Base-by-base conservation (phyloP, 2,113 vertebrate species). In the Pelmatolapia mariae region DNA sequence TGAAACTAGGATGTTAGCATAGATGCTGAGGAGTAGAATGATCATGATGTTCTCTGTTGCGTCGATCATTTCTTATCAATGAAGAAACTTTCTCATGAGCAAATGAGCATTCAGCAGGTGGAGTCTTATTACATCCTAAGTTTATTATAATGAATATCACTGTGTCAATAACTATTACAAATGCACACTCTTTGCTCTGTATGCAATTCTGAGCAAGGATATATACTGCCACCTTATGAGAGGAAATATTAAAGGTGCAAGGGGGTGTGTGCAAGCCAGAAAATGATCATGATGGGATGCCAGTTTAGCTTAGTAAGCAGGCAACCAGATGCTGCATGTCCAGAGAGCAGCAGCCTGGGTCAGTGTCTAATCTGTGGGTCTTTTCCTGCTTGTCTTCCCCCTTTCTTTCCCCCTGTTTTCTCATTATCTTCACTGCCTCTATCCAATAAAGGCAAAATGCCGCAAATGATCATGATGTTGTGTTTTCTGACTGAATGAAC, bases 241-340 rank as follows among this genome's bases (percentile, higher is more conserved):
- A 33, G 29, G 59, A 63, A 33, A 18, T 61, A 1, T 61, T 18
- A 61, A 2, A 31, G 26, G 57, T 1, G 0, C 0, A 31, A 31
- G 5, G 26, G 56, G 56, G 26, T 59, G 26, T 18, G 0, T 0
- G 1, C 56, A 18, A 1, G 57, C 57, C 18, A 31, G 0, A 59
- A 18, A 31, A 33, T 7, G 29, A 61, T 33, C 16, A 33, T 61
- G 29, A 19, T 33, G 29, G 8, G 57, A 10, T 61, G 57, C 29
- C 16, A 61, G 29, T 33, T 61, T 33, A 61, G 5, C 3, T 61
- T 18, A 33, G 9, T 61, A 33, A 4, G 57, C 29, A 61, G 9
- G 16, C 29, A 61, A 19, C 16, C 57, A 19, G 9, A 33, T 33
- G 16, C 57, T 33, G 57, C 57, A 61, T 33, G 29, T 1, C 8